Conservation (phyloP, 2,888 invertebrate genomes). For the Apamea monoglypha region DNA sequence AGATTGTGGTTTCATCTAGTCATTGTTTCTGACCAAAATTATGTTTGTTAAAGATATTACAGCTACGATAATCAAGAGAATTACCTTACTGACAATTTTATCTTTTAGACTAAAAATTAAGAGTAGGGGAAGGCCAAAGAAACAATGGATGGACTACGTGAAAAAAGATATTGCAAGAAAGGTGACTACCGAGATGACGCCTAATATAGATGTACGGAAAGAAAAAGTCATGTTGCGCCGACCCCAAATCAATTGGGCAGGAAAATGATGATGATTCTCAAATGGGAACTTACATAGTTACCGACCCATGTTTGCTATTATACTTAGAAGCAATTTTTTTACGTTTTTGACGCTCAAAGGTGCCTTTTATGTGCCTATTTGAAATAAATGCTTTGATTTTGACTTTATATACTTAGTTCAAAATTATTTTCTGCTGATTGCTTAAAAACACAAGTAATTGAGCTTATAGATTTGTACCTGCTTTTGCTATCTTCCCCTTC, state of each 20-base stretch:
- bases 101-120: not conserved
- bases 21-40: not conserved
- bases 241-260: too few relatives aligned
- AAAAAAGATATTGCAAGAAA: not conserved
- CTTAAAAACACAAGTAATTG: not conserved
- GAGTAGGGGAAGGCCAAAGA: not conserved
- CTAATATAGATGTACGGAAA: too few relatives aligned
- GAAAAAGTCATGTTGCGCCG: too few relatives aligned
- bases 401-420: too few relatives aligned
- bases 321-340: too few relatives aligned
- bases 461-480: not conserved
- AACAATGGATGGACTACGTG: not conserved
- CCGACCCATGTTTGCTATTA: not conserved
- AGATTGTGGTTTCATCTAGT: conserved; percentile 6
- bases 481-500: not conserved
- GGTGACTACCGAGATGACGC: too few relatives aligned
- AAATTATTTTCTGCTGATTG: not conserved
- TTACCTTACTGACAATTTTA: not conserved
- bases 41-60: not conserved
- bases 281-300: not conserved
- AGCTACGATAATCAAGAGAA: not conserved
- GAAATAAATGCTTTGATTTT: too few relatives aligned
- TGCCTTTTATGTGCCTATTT: too few relatives aligned
- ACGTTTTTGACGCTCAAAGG: too few relatives aligned
- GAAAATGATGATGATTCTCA: not conserved